Base-by-base conservation (phyloP, 2,888 invertebrate species). In the Xanthorhoe spadicearia region DNA sequence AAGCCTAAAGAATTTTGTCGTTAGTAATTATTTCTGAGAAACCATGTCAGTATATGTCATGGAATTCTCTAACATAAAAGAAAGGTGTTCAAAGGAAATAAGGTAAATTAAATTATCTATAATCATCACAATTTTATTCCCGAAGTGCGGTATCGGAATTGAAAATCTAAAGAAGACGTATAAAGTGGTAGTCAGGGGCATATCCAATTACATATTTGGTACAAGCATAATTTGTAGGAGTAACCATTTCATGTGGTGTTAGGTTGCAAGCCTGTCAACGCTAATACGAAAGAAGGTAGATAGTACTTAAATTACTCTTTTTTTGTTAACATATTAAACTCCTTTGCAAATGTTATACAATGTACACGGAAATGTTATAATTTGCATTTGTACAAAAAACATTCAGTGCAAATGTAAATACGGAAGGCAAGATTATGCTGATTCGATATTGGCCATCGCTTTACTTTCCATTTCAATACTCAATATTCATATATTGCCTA, bases 301-400 rank as follows among this genome's bases (percentile, higher is more conserved):
- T 9, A 35, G 9, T 6, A 6, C 9, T 35, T 35, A 35, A 1
- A 4, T 8, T 35, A 1, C 4, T 23, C 23, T 23, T 4, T 32
- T 32, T 7, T 32, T 32, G 2, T 32, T 7, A 32, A 32, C 28
- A 28, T 32, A 32, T 43, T 13, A 13, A 43, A 43, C 10, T 43
- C 13, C 13, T 74, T 77, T 48, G 7, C 69, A 49, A 38, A 71
- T 72, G 68, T 77, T 80, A 82, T 79, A 82, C 80, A 76, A 77
- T 79, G 71, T 68, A 77, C 68, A 69, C 82, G 81, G 83, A 85
- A 85, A 81, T 79, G 78, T 78, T 79, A 81, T 77, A 51, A 83
- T 84, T 84, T 82, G 80, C 80, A 84, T 83, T 81, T 76, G 68
- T 76, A 77, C 79, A 80, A 77, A 84, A 81, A 81, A 80, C 79